phyloP scores from a whole-genome alignment of 2,888 invertebrate genomes.

The Argyra leucocephala region DNA sequence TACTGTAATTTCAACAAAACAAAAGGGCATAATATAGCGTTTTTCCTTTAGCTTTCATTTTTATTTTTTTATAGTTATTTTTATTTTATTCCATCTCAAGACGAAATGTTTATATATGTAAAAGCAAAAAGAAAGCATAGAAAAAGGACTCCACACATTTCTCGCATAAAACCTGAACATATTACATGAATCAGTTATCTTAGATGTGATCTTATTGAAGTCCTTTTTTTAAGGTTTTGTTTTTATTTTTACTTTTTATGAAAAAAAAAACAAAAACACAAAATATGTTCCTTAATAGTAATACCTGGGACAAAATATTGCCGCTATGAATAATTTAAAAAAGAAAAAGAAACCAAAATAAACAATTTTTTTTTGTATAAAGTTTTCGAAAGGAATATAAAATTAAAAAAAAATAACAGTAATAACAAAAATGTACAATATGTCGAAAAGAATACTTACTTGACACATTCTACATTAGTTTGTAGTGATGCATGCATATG shows the following conservation, averaged over 20 bases:
- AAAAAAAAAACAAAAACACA: not conserved
- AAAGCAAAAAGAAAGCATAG: not conserved
- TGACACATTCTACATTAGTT: not conserved
- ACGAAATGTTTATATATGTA: not conserved
- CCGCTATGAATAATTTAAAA: conserved; percentile 3
- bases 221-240: not conserved
- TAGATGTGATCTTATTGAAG: not conserved
- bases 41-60: too few relatives aligned
- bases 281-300: not conserved
- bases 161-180: not conserved
- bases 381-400: not conserved
- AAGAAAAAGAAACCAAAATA: not conserved
- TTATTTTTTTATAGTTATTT: not conserved
- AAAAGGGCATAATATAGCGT: not conserved
- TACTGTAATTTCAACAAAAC: not conserved
- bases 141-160: not conserved
- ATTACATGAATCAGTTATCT: not conserved
- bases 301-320: not conserved
- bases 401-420: not conserved
- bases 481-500: not conserved
- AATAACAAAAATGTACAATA: not conserved
- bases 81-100: not conserved
- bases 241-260: not conserved
- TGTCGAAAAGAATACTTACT: not conserved
- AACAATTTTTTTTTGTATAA: not conserved